Base-by-base conservation (phyloP, 2,113 vertebrate genomes). In the Psilopogon haemacephalus region DNA sequence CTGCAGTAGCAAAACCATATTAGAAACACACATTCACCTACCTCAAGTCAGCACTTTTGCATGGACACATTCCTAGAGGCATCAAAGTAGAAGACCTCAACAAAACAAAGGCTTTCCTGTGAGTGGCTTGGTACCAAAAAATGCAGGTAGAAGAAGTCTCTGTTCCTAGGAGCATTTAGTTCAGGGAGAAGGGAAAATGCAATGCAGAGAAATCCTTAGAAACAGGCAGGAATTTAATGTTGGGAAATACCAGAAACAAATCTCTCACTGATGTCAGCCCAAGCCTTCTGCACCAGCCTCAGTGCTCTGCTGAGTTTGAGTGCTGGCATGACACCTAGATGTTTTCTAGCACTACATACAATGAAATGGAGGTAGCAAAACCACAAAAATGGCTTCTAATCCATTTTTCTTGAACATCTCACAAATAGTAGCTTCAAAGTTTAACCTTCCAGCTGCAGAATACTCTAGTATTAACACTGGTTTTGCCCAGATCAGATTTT, bases 11-110 rank as follows among this genome's bases (percentile, higher is more conserved):
- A 73, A 73, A 80, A 17, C 9, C 13, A 4, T 5, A 3, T 50
- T 38, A 56, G 17, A 84, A 27, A 54, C 0, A 0, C 11, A 3
- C 16, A 46, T 27, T n/a, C 38, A 59, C 46, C 9, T 10, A 30
- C 10, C 13, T 15, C 0, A 2, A 76, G 12, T 8, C 2, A 1
- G 9, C 33, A 67, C 1, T 1, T 32, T 58, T 73, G 19, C 23
- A 56, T 2, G 24, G 62, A 63, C 11, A 3, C 28, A 6, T 19
- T 86, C 52, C 46, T 81, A 35, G 28, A 64, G 38, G 10, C 42
- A 56, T 55, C 76, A 15, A 1, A 83, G 10, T 5, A 60, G 38
- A 85, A 59, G 19, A 37, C 2, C 15, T n/a, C 0, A 1, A 18
- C 60, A 71, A 68, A 63, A 14, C 37, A 4, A 2, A 83, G 33